Evolutionary conservation across 2,888 invertebrate genomes (phyloP), one percentile per base, ranked within the genome.

Genomic region (Venusia cambrica): DNA sequence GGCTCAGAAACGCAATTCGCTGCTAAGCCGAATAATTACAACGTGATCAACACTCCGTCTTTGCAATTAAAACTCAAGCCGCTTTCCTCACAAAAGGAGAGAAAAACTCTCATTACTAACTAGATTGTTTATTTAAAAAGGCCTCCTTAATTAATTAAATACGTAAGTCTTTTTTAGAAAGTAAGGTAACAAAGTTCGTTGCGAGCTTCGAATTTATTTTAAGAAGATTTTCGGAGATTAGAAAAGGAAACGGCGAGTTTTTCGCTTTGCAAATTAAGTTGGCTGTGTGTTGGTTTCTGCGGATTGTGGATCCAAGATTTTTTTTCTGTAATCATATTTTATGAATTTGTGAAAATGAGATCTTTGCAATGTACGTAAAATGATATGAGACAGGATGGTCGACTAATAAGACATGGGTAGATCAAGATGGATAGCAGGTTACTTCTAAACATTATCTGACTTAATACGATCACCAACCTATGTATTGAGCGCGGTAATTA

Each of bases 61-160:
- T 12, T 48, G 39, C 53, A 57, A 62, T 65, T 62, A 59, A 51
- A 55, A 54, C 51, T 45, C 40, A 38, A 38, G 36, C 30, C 45
- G 22, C 6, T 54, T 40, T 37, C 21, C 51, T 32, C 34, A 48
- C 45, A 46, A 51, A 50, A 39, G 39, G 43, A 55, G 53, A 57
- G 50, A 40, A 51, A 57, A 62, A 59, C 51, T 57, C 57, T 63
- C 62, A 65, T 69, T 72, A 69, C 58, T 60, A 54, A 66, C 60
- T 64, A 54, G 55, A 69, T 66, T 63, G 60, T 59, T 42, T 54
- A 55, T 65, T 60, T 65, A 51, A 60, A 59, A 57, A 54, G 57
- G 49, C 47, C 52, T 52, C 44, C 52, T 55, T 66, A 72, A 73
- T 73, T 70, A 72, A 73, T 70, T 71, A 63, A 66, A 68, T 57